Percentiles rank a stretch among this genome's conserved stretches.
Evolutionary conservation across 1,140 invertebrate genomes (phyloP).

Genomic region (Lordiphosa collinella): DNA sequence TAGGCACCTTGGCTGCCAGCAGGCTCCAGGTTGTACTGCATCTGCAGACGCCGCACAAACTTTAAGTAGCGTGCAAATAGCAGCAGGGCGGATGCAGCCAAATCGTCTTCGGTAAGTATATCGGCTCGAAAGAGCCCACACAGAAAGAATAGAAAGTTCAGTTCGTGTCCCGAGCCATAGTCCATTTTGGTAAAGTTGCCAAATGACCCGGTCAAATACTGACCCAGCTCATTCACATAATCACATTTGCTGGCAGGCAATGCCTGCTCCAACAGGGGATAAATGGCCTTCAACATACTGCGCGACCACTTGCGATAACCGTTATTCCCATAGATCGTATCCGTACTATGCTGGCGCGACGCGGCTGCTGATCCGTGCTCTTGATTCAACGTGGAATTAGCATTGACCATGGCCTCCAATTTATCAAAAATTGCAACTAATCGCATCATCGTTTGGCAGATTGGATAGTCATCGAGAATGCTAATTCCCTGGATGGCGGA

Average conservation of each 20-base stretch:
- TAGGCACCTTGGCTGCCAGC: slow-evolving; percentile 33
- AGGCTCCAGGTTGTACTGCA: slow-evolving; percentile 20
- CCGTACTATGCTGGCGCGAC: neutral
- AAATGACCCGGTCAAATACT: slow-evolving; percentile 41
- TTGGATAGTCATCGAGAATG: slow-evolving; percentile 5
- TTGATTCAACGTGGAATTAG: neutral
- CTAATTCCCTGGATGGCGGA: slow-evolving; percentile 37
- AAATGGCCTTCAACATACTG: slow-evolving; percentile 36
- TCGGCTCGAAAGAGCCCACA: slow-evolving; percentile 28
- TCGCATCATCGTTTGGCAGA: slow-evolving; percentile 19
- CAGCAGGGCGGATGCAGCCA: slow-evolving; percentile 36
- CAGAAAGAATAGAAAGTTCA: slow-evolving; percentile 50
- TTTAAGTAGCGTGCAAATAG: slow-evolving; percentile 46
- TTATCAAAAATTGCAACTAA: slow-evolving; percentile 37
- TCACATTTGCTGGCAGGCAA: slow-evolving; percentile 27
- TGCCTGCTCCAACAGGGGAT: slow-evolving; percentile 28
- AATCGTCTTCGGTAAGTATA: slow-evolving; percentile 21
- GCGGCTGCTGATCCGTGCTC: neutral
- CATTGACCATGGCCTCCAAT: slow-evolving; percentile 12
- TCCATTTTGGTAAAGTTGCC: slow-evolving; percentile 36
- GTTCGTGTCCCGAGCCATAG: slow-evolving; percentile 45
- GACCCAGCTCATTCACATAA: slow-evolving; percentile 39
- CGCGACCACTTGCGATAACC: slow-evolving; percentile 32
- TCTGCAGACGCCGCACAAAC: slow-evolving; percentile 40
- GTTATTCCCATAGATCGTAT: neutral